Evolutionary conservation across 2,797 vertebrate species (phyloP), one percentile per base, ranked within the genome.

Genomic region (Moxostoma hubbsi): DNA sequence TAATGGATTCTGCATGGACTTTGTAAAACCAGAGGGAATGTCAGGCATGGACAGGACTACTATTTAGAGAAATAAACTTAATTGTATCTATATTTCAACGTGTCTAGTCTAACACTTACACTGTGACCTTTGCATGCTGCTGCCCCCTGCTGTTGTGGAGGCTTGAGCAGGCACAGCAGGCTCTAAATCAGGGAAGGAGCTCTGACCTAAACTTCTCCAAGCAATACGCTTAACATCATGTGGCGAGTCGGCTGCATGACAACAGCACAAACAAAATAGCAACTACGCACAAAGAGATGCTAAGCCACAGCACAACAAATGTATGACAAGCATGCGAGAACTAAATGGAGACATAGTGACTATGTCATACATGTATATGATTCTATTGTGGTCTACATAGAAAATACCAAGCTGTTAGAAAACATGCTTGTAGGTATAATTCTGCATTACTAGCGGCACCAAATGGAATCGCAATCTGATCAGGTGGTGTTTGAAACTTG

Each of bases 191-290:
- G 93, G 86, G 79, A 86, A 73, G 77, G 82, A 85, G 87, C 85
- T 89, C 90, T 94, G 93, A 90, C 90, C 91, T 88, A 90, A 92
- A 90, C 91, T 90, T 88, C 90, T 89, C 92, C 91, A 95, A 93
- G 90, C 93, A 90, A 92, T 86, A 87, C 93, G 89, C 90, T 90
- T 93, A 89, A 90, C 91, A 92, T 95, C 93, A 91, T 89, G 93
- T 90, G 90, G 93, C 81, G 88, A 76, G 83, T 80, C 90, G 88
- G 91, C 94, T 96, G 93, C 89, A 95, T 94, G 91, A 84, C 94
- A 84, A 85, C 53, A 36, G 61, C 57, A 85, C 63, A 76, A 54
- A 81, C 68, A 62, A 67, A 73, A 50, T 43, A 18, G 59, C 46
- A 36, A 90, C 91, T 90, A 92, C 15, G 43, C 69, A 62, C 54